Conservation (phyloP, 2,888 invertebrate genomes). For the Spodoptera littoralis region DNA sequence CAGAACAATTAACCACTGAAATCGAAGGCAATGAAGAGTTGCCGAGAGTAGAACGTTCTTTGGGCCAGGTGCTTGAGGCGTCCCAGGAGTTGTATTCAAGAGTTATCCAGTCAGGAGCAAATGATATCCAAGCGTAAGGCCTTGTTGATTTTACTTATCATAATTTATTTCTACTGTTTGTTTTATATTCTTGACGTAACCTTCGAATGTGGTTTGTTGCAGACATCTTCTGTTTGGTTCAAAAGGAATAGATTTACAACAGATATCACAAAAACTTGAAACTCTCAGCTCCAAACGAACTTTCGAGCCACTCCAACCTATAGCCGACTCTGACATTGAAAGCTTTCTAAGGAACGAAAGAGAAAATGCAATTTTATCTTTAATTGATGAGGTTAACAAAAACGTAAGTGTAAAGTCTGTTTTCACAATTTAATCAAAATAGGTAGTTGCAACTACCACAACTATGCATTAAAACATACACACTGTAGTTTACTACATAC, state of each 20-base stretch:
- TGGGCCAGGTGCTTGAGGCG: constrained; percentile 97
- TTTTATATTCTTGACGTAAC: background rate
- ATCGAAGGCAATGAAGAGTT: constrained; percentile 95
- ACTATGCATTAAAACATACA: no score
- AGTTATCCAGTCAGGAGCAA: constrained; percentile 95
- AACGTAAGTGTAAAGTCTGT: constrained; percentile 88
- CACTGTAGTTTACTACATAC: no score
- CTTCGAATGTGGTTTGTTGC: constrained; percentile 40
- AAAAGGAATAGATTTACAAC: constrained; percentile 97
- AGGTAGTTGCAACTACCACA: no score
- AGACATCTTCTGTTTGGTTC: constrained; percentile 97
- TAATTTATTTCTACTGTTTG: no score
- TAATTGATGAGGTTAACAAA: constrained; percentile 96
- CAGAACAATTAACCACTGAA: constrained; percentile 96
- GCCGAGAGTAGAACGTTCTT: constrained; percentile 95
- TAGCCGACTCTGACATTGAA: constrained; percentile 96
- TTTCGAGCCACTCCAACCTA: constrained; percentile 96
- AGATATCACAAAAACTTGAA: constrained; percentile 96
- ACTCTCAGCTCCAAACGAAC: constrained; percentile 95
- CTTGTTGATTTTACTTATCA: constrained; percentile 8
- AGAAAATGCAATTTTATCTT: constrained; percentile 96
- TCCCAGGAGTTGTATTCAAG: constrained; percentile 96
- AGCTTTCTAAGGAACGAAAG: constrained; percentile 97
- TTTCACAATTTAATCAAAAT: background rate
- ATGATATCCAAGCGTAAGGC: constrained; percentile 97